These are phyloP conservation scores for Paracentrotus lividus DNA, from an alignment of 53 echinoderm and acorn worm species.

Conservation along the genomic window DNA sequence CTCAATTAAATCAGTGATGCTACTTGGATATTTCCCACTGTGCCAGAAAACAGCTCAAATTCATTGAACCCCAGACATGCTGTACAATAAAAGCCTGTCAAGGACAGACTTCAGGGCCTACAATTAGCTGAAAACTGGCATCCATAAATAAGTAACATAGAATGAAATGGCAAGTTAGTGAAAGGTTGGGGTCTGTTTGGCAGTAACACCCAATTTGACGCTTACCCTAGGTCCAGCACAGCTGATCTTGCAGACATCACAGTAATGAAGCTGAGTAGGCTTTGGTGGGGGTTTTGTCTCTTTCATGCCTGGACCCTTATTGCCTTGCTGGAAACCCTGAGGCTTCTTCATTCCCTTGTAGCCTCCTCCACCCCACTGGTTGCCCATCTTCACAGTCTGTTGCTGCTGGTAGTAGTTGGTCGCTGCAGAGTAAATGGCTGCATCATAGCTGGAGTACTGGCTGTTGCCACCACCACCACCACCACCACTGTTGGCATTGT, in stretches of 20 bases:
- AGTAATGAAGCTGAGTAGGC: slow-evolving; percentile 97
- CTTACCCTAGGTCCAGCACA: slow-evolving; percentile 99
- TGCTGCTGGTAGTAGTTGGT: slow-evolving; percentile 97
- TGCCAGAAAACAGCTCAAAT: no score
- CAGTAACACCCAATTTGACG: no score
- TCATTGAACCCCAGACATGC: no score
- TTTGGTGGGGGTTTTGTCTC: slow-evolving; percentile 88
- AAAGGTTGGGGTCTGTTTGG: no score
- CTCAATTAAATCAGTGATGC: no score
- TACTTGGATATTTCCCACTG: no score
- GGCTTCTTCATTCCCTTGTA: slow-evolving; percentile 56
- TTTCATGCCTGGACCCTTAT: slow-evolving; percentile 74
- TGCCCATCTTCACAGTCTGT: slow-evolving; percentile 79
- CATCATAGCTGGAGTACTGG: slow-evolving; percentile 93
- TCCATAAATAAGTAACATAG: no score
- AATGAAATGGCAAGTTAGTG: no score
- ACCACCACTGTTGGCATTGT: slow-evolving; percentile 15
- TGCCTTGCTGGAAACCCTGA: slow-evolving; percentile 81
- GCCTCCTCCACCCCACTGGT: slow-evolving; percentile 61
- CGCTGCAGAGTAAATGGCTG: slow-evolving; percentile 96
- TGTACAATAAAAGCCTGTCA: no score
- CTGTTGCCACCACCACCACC: slow-evolving; percentile 64
- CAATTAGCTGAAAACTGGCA: no score
- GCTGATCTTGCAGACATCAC: slow-evolving; percentile 99
- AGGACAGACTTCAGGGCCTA: no score